A percentile compares a stretch with the other conserved stretches of the same genome.
phyloP scores from a whole-genome alignment of 2,113 vertebrate genomes.

The Dinomys branickii region DNA sequence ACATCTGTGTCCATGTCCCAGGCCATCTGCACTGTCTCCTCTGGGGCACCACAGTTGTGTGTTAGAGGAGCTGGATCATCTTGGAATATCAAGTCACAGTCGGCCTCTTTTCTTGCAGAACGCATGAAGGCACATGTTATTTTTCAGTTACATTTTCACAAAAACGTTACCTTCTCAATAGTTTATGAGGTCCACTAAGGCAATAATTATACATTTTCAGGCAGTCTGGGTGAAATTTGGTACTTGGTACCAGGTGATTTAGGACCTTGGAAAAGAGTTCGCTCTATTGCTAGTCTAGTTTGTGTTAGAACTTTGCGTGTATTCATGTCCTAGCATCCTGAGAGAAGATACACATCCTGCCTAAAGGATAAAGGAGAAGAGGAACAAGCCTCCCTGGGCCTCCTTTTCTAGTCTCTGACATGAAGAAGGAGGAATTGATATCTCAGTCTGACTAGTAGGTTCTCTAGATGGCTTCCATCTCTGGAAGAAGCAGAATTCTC shows the following conservation, averaged over 20 bases:
- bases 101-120: slow-evolving; percentile 6
- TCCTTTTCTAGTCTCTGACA: slow-evolving; percentile 25
- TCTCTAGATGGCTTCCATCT: slow-evolving; percentile 8
- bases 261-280: neutral
- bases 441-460: neutral
- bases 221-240: neutral
- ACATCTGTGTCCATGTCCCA: neutral
- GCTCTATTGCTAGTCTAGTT: neutral
- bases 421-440: neutral
- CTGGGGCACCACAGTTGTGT: neutral
- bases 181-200: neutral
- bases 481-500: neutral
- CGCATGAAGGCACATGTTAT: neutral
- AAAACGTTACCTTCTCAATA: neutral
- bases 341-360: neutral
- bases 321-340: neutral
- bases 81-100: neutral
- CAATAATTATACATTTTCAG: slow-evolving; percentile 23
- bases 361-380: neutral
- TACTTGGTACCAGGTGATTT: neutral
- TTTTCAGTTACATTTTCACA: slow-evolving; percentile 21
- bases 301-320: neutral
- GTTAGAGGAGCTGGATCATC: neutral
- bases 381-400: neutral
- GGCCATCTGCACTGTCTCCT: neutral